Conservation (phyloP, 23 tunicate species). For the Halocynthia roretzi region DNA sequence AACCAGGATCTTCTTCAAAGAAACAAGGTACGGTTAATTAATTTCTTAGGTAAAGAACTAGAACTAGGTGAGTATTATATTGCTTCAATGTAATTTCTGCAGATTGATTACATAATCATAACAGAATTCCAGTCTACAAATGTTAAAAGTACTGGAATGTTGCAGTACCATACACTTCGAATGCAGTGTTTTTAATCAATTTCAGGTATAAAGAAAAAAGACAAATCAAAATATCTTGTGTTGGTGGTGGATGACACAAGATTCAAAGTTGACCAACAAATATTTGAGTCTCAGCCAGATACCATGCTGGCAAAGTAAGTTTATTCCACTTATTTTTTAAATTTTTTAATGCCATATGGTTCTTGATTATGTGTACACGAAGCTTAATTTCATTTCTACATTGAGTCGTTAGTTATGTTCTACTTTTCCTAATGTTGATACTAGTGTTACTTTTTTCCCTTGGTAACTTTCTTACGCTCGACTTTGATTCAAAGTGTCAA, state of each 20-base stretch:
- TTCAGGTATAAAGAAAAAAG: conserved; percentile 30
- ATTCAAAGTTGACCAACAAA: conserved; percentile 58
- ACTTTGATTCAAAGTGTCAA: too few relatives aligned
- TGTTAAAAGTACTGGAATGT: background rate
- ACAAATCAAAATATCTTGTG: conserved; percentile 58
- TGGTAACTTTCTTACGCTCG: too few relatives aligned
- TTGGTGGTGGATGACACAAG: conserved; percentile 88
- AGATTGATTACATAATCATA: background rate
- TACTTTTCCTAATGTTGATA: too few relatives aligned
- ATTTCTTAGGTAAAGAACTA: background rate
- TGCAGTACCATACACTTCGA: too few relatives aligned
- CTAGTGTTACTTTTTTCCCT: too few relatives aligned
- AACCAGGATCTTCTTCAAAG: background rate
- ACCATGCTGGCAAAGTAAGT: conserved; percentile 92
- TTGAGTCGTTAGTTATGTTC: too few relatives aligned
- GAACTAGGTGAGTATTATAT: background rate
- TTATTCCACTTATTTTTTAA: too few relatives aligned
- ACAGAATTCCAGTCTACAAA: background rate
- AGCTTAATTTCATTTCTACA: too few relatives aligned
- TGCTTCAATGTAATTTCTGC: background rate
- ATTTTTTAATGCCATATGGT: too few relatives aligned
- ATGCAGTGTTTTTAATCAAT: background rate
- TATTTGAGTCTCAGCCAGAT: conserved; percentile 83
- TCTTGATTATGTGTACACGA: too few relatives aligned
- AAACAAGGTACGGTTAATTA: background rate